Evolutionary conservation across 2,113 vertebrate species (phyloP).

Genomic region (Anarhynchus alexandrinus): DNA sequence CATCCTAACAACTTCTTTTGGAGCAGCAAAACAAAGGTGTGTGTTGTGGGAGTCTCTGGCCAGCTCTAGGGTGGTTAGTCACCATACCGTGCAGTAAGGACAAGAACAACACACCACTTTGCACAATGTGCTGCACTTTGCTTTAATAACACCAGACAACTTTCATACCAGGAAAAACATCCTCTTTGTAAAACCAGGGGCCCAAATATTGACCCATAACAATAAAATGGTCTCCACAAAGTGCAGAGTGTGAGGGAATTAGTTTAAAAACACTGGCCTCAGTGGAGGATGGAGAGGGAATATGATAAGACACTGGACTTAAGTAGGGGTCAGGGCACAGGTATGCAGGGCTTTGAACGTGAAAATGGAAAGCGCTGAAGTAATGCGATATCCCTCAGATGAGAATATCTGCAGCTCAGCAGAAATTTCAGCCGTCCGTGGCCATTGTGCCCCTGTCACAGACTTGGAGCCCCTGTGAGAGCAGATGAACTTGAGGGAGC

Average conservation of each 20-base stretch:
- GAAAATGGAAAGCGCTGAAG: neutral
- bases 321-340: constrained; percentile 50
- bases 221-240: neutral
- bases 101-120: neutral
- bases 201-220: neutral
- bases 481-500: neutral
- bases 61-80: neutral
- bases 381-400: constrained; percentile 5
- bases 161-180: neutral
- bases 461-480: neutral
- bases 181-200: neutral
- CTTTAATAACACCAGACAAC: neutral
- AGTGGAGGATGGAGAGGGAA: constrained; percentile 14
- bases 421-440: constrained; percentile 13
- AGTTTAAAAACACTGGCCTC: neutral
- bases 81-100: neutral
- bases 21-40: neutral
- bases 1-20: neutral
- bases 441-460: neutral
- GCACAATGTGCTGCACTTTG: neutral
- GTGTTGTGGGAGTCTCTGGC: neutral
- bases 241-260: neutral
- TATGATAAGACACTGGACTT: constrained; percentile 37
- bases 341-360: constrained; percentile 47
- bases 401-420: constrained; percentile 11